Percentiles rank a stretch among this genome's conserved stretches.
Evolutionary conservation across 2,797 vertebrate genomes (phyloP).

Genomic region (Enteromius viviparus): DNA sequence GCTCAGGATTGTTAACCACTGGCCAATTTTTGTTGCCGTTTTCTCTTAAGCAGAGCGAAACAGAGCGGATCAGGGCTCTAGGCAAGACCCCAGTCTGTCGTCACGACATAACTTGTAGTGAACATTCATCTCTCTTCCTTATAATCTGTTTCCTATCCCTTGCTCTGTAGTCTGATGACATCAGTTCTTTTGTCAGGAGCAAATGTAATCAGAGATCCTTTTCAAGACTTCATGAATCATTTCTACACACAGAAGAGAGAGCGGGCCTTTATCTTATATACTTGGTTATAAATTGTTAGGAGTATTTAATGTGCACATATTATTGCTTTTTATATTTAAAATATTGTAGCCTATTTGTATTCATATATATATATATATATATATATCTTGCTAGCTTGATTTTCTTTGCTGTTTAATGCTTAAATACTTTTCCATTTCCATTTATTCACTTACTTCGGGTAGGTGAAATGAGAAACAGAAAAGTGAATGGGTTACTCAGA

Average conservation of each 20-base stretch:
- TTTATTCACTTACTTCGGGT: neutral
- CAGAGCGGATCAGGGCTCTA: no score
- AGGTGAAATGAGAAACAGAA: constrained; percentile 3
- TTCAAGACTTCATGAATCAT: constrained; percentile 49
- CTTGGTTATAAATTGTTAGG: neutral
- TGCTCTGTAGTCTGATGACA: constrained; percentile 40
- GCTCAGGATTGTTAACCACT: no score
- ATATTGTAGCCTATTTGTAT: neutral
- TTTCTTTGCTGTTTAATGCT: neutral
- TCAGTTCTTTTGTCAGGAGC: constrained; percentile 50
- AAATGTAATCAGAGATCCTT: constrained; percentile 51
- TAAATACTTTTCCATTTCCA: neutral
- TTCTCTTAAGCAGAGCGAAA: no score
- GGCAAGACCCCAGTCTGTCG: no score
- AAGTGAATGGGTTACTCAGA: constrained; percentile 13
- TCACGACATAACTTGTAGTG: no score
- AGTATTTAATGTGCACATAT: neutral
- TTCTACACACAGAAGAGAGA: constrained; percentile 29
- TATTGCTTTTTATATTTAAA: neutral
- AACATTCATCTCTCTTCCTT: neutral
- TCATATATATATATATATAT: no score
- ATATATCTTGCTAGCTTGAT: no score
- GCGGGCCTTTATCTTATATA: neutral
- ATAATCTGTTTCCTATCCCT: neutral
- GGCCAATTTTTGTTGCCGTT: no score